phyloP scores from a whole-genome alignment of 2,888 invertebrate species.

The Cerastis leucographa region DNA sequence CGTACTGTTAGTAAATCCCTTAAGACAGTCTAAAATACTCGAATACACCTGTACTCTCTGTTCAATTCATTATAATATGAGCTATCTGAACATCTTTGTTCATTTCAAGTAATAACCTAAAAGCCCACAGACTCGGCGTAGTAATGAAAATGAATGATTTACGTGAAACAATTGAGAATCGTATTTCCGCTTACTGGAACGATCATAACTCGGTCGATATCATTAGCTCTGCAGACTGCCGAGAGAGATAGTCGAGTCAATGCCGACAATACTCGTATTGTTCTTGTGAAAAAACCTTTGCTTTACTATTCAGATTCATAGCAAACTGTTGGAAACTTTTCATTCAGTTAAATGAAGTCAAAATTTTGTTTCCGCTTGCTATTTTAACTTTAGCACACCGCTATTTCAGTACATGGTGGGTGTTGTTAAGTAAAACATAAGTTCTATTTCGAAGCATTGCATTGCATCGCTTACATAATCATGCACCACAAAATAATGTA shows the following conservation, averaged over 20 bases:
- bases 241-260: slow-evolving; percentile 50
- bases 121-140: slow-evolving; percentile 29
- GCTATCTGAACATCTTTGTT: slow-evolving; percentile 35
- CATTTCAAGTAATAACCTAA: slow-evolving; percentile 36
- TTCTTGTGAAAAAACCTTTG: slow-evolving; percentile 53
- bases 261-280: slow-evolving; percentile 47
- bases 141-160: slow-evolving; percentile 58
- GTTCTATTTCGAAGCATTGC: too few relatives aligned
- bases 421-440: not conserved
- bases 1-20: not conserved
- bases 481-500: too few relatives aligned
- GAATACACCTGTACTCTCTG: slow-evolving; percentile 12
- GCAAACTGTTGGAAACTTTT: slow-evolving; percentile 35
- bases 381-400: not conserved
- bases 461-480: not conserved
- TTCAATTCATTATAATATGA: slow-evolving; percentile 36
- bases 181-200: slow-evolving; percentile 46
- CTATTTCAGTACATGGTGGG: not conserved
- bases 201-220: slow-evolving; percentile 55
- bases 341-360: slow-evolving; percentile 29
- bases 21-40: not conserved
- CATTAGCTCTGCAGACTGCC: slow-evolving; percentile 51
- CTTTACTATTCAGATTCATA: slow-evolving; percentile 40
- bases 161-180: slow-evolving; percentile 46
- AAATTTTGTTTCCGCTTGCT: slow-evolving; percentile 21